Evolutionary conservation across 2,888 invertebrate species (phyloP).

Genomic region (Priocnemis perturbator): DNA sequence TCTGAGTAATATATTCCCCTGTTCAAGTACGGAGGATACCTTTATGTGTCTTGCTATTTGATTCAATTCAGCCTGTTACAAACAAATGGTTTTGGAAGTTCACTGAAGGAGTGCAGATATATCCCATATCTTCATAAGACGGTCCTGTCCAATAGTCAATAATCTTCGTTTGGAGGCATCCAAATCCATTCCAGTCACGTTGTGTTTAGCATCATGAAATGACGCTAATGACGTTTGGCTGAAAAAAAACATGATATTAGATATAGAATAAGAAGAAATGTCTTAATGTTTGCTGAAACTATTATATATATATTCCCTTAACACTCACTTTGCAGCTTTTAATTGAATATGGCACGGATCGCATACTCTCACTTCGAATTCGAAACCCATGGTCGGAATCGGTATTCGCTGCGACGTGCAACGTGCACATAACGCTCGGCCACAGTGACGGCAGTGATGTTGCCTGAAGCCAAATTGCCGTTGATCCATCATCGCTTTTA

Average conservation of each 20-base stretch:
- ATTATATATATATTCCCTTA: no score
- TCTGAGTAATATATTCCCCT: slow-evolving; percentile 42
- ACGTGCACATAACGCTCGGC: slow-evolving; percentile 94
- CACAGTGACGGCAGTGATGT: slow-evolving; percentile 95
- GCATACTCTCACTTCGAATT: slow-evolving; percentile 97
- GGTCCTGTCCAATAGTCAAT: slow-evolving; percentile 95
- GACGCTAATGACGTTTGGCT: slow-evolving; percentile 94
- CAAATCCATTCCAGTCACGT: slow-evolving; percentile 90
- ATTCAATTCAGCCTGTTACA: slow-evolving; percentile 42
- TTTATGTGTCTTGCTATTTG: slow-evolving; percentile 44
- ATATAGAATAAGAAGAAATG: neutral
- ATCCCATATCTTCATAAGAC: slow-evolving; percentile 96
- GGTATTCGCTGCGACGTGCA: slow-evolving; percentile 93
- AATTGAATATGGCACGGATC: slow-evolving; percentile 91
- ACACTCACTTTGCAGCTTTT: slow-evolving; percentile 89
- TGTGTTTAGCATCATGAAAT: slow-evolving; percentile 96
- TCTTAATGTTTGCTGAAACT: neutral
- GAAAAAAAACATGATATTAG: slow-evolving; percentile 35
- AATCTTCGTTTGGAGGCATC: slow-evolving; percentile 92
- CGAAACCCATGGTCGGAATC: slow-evolving; percentile 98
- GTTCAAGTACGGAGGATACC: slow-evolving; percentile 38
- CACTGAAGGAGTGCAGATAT: slow-evolving; percentile 80
- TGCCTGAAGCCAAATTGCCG: slow-evolving; percentile 93
- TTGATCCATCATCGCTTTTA: slow-evolving; percentile 98
- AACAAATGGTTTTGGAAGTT: slow-evolving; percentile 49